Conservation (phyloP, 2,113 vertebrate genomes). For the Microtus pennsylvanicus region DNA sequence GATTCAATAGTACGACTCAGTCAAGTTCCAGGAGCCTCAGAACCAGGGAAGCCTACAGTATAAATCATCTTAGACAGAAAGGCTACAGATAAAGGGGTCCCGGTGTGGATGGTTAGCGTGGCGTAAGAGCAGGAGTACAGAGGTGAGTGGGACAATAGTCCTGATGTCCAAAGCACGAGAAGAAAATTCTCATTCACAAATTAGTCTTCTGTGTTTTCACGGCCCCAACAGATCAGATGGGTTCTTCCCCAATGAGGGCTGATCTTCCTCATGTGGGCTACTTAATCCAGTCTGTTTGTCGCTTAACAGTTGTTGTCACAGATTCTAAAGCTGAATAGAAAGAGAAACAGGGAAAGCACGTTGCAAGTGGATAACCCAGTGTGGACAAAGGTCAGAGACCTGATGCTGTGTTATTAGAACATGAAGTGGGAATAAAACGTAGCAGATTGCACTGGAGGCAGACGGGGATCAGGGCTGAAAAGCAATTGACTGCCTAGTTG, state of each 20-base stretch:
- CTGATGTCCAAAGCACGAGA: neutral
- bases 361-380: neutral
- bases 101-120: neutral
- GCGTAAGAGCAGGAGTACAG: neutral
- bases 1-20: neutral
- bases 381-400: neutral
- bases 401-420: neutral
- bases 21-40: neutral
- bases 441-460: neutral
- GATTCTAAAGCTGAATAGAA: neutral
- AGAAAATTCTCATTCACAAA: neutral
- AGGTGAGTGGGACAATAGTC: neutral
- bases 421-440: neutral
- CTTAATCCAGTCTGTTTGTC: neutral
- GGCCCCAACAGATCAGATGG: neutral
- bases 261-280: neutral
- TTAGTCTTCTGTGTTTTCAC: neutral
- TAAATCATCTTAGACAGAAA: neutral
- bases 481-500: neutral
- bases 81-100: neutral
- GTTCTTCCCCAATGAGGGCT: neutral
- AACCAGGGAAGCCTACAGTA: neutral
- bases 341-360: neutral
- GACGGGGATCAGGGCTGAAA: neutral
- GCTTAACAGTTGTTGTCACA: neutral